Evolutionary conservation across 2,113 vertebrate genomes (phyloP), one percentile per base, ranked within the genome.

Genomic region (Aptenodytes patagonicus): DNA sequence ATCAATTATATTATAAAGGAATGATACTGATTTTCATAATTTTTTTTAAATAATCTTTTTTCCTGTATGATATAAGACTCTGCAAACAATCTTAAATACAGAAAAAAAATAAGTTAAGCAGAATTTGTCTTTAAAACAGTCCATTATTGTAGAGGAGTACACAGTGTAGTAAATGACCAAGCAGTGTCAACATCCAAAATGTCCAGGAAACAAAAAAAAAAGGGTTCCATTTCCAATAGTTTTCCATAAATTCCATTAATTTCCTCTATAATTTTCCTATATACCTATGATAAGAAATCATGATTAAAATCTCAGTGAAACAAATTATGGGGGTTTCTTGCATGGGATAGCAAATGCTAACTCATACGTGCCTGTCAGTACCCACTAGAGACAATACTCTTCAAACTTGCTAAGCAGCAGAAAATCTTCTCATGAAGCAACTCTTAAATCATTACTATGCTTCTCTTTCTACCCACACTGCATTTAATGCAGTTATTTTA

Each of bases 401-500:
- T 82, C 46, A 42, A 79, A 94, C 57, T 75, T 38, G 61, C 42
- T n/a, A 73, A 87, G 61, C 22, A 70, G 28, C 13, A 87, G 69
- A 82, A 96, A 75, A 94, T 66, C 69, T 91, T 87, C 60, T 58
- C 47, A 66, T 42, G 65, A 79, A 68, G 78, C 36, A 91, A 20
- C 38, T 76, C 54, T 58, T 84, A 79, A 95, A 71, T 83, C 72
- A 94, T 88, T 95, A 82, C 47, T 47, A 68, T 83, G 73, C 87
- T 95, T 91, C 82, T 93, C 64, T 38, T 87, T 47, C 92, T 90
- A 87, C 94, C 85, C 78, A 95, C 92, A 90, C 65, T 82, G 44
- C 38, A 68, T 87, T 96, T 94, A 91, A 78, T 68, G 32, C 60
- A 38, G 32, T 58, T 93, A 94, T 94, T 97, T 91, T 79, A 93